A percentile compares a stretch with the other conserved stretches of the same genome.
Conservation (phyloP, 2,113 vertebrate genomes). For the Muscicapa adusta region DNA sequence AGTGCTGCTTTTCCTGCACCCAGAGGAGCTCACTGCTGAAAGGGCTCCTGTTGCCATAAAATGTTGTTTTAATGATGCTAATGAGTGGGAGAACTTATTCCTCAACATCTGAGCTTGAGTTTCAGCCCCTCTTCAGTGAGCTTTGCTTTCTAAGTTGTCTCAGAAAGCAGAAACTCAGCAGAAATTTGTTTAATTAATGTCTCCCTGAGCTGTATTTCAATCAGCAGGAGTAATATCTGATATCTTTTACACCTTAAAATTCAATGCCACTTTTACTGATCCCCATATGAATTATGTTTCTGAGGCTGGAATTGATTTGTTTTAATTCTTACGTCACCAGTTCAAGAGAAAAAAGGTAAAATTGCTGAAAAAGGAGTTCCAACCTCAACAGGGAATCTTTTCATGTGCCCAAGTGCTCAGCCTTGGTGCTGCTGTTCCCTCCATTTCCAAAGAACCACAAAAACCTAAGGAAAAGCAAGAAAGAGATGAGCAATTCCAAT, state of each 20-base stretch:
- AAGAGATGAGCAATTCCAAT: too few relatives aligned
- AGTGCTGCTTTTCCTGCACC: neutral
- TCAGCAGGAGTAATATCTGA: neutral
- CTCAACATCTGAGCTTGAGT: neutral
- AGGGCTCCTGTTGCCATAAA: neutral
- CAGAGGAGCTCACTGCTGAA: neutral
- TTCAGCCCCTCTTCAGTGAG: neutral
- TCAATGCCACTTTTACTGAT: neutral
- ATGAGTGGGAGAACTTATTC: neutral
- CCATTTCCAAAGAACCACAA: neutral
- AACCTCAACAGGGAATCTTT: neutral
- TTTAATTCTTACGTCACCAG: neutral
- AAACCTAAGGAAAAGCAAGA: neutral
- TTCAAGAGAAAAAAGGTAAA: neutral
- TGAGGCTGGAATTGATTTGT: neutral
- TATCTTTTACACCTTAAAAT: neutral
- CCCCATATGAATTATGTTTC: accelerated
- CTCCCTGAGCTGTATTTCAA: neutral
- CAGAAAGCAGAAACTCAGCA: neutral
- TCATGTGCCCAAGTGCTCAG: accelerated
- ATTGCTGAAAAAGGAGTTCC: neutral
- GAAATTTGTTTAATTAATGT: neutral
- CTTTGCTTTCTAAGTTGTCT: neutral
- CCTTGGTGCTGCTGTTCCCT: neutral
- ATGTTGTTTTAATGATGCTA: neutral